Percentiles rank a stretch among this genome's conserved stretches.
phyloP scores from a whole-genome alignment of 2,113 vertebrate species.

The Phyllopteryx taeniolatus region DNA sequence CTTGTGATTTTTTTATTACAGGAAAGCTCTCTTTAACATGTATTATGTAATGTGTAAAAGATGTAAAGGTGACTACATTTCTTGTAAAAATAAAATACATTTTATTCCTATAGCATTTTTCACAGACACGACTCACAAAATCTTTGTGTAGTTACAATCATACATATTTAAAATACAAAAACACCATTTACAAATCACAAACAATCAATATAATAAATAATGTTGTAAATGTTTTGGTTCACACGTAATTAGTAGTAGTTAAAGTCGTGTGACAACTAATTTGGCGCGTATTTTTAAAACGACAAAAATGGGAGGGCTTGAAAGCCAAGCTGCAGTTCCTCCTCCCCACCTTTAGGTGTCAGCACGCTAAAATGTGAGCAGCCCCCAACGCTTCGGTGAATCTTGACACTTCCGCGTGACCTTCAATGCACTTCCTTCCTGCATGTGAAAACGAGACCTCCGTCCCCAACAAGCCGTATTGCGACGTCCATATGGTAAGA shows the following conservation, averaged over 20 bases:
- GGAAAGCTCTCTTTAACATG: too few species aligned
- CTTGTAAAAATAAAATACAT: not conserved
- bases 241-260: not conserved
- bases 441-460: slow-evolving; percentile 32
- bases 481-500: slow-evolving; percentile 53
- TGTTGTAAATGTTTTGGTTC: not conserved
- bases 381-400: slow-evolving; percentile 27
- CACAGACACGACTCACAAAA: too few species aligned
- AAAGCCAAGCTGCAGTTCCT: slow-evolving; percentile 14
- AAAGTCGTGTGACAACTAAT: not conserved
- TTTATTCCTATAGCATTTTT: too few species aligned
- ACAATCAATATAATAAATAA: not conserved
- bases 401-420: slow-evolving; percentile 55
- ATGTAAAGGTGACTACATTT: too few species aligned
- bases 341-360: slow-evolving; percentile 54
- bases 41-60: too few species aligned
- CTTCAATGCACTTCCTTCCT: slow-evolving; percentile 41
- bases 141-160: not conserved
- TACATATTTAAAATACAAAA: not conserved
- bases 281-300: not conserved
- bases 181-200: not conserved
- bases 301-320: not conserved
- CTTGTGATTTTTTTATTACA: too few species aligned
- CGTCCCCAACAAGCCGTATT: not conserved
- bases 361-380: not conserved